phyloP scores from a whole-genome alignment of 2,797 vertebrate genomes.

The Propithecus deckenii region DNA sequence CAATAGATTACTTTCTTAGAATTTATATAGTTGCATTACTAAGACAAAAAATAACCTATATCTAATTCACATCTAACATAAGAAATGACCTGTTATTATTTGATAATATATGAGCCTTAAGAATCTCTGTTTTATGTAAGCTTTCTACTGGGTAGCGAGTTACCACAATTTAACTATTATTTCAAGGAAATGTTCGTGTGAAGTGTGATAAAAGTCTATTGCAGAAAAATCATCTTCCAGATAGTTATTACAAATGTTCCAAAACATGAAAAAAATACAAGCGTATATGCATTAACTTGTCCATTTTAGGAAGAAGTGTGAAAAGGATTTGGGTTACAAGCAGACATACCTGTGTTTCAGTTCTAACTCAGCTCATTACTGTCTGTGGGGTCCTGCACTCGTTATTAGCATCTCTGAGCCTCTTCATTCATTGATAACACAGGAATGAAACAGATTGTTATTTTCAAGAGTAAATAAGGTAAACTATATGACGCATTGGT shows the following conservation, averaged over 20 bases:
- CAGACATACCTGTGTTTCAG: not conserved
- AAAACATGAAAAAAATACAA: not conserved
- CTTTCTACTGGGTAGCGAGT: not conserved
- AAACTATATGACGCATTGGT: not conserved
- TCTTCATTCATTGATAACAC: not conserved
- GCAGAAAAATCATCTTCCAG: not conserved
- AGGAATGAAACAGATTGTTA: not conserved
- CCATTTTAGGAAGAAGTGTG: not conserved
- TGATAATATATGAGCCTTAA: not conserved
- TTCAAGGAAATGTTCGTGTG: not conserved
- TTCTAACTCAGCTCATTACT: not conserved
- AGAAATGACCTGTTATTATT: not conserved
- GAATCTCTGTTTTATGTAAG: not conserved
- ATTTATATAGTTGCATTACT: not conserved
- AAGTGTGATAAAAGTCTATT: not conserved
- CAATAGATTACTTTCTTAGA: not conserved
- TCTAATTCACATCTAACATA: not conserved
- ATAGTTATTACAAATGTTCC: not conserved
- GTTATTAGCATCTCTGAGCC: not conserved
- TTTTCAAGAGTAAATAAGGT: not conserved
- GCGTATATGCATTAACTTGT: not conserved
- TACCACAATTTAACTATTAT: not conserved
- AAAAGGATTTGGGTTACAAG: not conserved
- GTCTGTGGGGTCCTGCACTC: not conserved
- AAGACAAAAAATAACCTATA: not conserved